Percentiles rank a stretch among this genome's conserved stretches.
Conservation (phyloP, 1,140 invertebrate genomes). For the Mesaphorura yosii region DNA sequence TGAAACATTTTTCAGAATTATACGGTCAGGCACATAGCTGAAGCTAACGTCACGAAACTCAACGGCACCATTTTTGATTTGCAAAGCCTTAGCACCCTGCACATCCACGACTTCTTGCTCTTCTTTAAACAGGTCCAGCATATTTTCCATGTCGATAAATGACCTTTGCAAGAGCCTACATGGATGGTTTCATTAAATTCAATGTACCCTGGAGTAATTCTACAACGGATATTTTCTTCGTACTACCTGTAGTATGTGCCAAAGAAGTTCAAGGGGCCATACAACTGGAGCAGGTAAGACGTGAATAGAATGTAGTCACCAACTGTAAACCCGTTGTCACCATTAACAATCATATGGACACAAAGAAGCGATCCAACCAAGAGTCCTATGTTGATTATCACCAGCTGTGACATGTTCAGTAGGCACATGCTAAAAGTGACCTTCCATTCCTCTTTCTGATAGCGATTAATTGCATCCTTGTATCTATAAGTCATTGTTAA, state of each 20-base stretch:
- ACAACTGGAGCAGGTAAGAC: slow-evolving; percentile 50
- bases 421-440: slow-evolving; percentile 42
- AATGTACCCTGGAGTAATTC: slow-evolving; percentile 1
- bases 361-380: slow-evolving; percentile 46
- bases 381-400: slow-evolving; percentile 43
- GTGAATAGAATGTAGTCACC: slow-evolving; percentile 54
- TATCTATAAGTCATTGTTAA: too few species aligned
- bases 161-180: slow-evolving; percentile 85
- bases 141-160: slow-evolving; percentile 99
- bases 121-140: slow-evolving; percentile 87
- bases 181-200: slow-evolving; percentile 14
- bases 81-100: slow-evolving; percentile 57
- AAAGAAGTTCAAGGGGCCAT: slow-evolving; percentile 50
- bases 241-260: slow-evolving; percentile 52
- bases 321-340: slow-evolving; percentile 40
- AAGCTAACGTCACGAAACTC: slow-evolving; percentile 85
- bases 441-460: slow-evolving; percentile 45
- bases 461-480: slow-evolving; percentile 39
- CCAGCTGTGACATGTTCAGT: slow-evolving; percentile 43
- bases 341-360: slow-evolving; percentile 40
- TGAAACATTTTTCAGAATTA: slow-evolving; percentile 69
- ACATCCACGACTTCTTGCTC: slow-evolving; percentile 74
- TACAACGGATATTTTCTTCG: background rate
- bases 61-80: slow-evolving; percentile 60
- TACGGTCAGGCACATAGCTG: slow-evolving; percentile 67